Evolutionary conservation across 2,888 invertebrate species (phyloP).

Genomic region (Himalopsyche tibetana): DNA sequence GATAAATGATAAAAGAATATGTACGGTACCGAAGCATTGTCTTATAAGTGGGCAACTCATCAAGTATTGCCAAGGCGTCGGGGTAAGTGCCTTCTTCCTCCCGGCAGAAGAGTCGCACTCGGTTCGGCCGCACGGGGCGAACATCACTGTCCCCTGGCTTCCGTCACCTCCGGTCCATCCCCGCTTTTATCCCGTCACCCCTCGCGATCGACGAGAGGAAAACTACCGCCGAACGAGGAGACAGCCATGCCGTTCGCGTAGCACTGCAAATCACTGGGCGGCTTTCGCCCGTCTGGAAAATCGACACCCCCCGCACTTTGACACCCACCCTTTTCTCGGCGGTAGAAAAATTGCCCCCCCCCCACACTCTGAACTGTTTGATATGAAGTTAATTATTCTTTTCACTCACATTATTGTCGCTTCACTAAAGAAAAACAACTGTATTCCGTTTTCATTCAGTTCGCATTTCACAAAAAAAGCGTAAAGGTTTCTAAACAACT

Average conservation of each 20-base stretch:
- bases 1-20: slow-evolving; percentile 66
- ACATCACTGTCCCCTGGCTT: slow-evolving; percentile 56
- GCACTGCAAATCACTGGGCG: slow-evolving; percentile 39
- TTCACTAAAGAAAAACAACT: background rate
- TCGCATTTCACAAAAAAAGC: background rate
- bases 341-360: background rate
- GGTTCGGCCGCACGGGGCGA: slow-evolving; percentile 56
- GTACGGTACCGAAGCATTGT: slow-evolving; percentile 78
- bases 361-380: slow-evolving; percentile 9
- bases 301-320: slow-evolving; percentile 23
- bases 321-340: slow-evolving; percentile 11
- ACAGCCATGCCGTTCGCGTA: slow-evolving; percentile 11
- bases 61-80: slow-evolving; percentile 78
- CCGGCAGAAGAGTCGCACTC: slow-evolving; percentile 50
- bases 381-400: slow-evolving; percentile 16
- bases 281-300: slow-evolving; percentile 28
- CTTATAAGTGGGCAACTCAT: slow-evolving; percentile 80
- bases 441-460: background rate
- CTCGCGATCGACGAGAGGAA: slow-evolving; percentile 40
- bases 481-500: too few species aligned
- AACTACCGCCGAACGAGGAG: slow-evolving; percentile 12
- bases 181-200: slow-evolving; percentile 19
- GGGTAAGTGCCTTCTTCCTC: slow-evolving; percentile 74
- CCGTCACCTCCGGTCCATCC: slow-evolving; percentile 39
- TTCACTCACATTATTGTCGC: background rate